Base-by-base conservation (phyloP, 2,113 vertebrate genomes). In the Cephalophus harveyi region DNA sequence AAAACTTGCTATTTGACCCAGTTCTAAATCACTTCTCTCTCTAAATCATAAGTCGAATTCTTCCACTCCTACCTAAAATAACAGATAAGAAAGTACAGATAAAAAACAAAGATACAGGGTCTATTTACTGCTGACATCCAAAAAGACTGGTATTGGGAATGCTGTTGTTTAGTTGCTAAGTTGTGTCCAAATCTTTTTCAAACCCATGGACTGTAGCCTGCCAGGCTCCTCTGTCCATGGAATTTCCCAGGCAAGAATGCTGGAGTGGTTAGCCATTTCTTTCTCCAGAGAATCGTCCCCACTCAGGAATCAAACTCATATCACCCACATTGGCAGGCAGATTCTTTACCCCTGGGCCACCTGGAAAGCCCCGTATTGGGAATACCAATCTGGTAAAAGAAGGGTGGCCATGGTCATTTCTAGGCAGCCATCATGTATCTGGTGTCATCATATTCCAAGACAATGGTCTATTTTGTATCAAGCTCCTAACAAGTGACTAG, bases 1-100 rank as follows among this genome's bases (percentile, higher is more conserved):
- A 52, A 79, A 25, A n/a, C 60, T 62, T 87, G 25, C 9, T 83
- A n/a, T 71, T 55, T 43, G 76, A 59, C 54, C 78, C 1, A 52
- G 11, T 48, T 91, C 8, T 84, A 91, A 95, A 36, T 78, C 28
- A 46, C 19, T 89, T 86, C 54, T 96, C 48, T 64, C 55, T 48
- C 11, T n/a, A 50, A 94, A 62, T 83, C 1, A 13, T 82, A 90
- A 86, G n/a, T 64, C 8, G 6, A 15, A 62, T 57, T 91, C 36
- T 89, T 50, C 21, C 46, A 91, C 40, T 83, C 2, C 27, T 93
- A 16, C 59, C 46, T 57, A 67, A 46, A 95, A 67, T 76, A 59
- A 83, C 60, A 17, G 23, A 55, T 85, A 71, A 87, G 27, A 88
- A 19, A 74, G 7, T 1, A 82, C 76, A 7, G 33, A 84, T 33